Evolutionary conservation across 2,888 invertebrate genomes (phyloP).

Genomic region (Diabrotica balteata): DNA sequence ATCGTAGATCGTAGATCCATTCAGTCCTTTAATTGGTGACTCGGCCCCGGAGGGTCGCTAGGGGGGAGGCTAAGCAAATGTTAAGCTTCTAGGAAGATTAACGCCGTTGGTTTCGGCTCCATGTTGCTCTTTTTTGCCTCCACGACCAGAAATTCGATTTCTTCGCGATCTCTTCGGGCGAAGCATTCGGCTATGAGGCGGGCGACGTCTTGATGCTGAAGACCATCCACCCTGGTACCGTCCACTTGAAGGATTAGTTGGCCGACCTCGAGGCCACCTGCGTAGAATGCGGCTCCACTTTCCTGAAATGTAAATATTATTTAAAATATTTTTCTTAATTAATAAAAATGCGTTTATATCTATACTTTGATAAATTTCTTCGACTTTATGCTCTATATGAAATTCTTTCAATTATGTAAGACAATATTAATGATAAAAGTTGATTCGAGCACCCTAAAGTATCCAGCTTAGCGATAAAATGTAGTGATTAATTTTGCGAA

Average conservation of each 20-base stretch:
- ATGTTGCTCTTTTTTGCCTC: constrained; percentile 91
- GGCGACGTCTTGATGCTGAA: constrained; percentile 91
- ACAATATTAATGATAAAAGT: too few species aligned
- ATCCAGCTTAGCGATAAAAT: too few species aligned
- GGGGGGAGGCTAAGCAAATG: constrained; percentile 88
- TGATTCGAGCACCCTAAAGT: too few species aligned
- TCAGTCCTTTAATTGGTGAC: constrained; percentile 67
- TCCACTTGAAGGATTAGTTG: constrained; percentile 89
- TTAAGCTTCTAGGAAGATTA: constrained; percentile 92
- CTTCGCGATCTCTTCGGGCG: constrained; percentile 84
- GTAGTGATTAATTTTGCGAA: too few species aligned
- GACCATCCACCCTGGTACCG: constrained; percentile 78
- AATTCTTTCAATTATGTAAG: too few species aligned
- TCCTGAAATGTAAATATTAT: constrained; percentile 67
- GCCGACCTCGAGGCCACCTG: constrained; percentile 92
- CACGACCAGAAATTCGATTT: constrained; percentile 93
- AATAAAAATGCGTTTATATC: too few species aligned
- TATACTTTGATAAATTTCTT: too few species aligned
- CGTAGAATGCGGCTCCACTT: constrained; percentile 92
- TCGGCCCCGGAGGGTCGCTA: constrained; percentile 75
- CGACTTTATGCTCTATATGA: too few species aligned
- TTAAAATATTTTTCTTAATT: too few species aligned
- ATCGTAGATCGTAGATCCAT: constrained; percentile 57
- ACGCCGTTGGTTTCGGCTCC: constrained; percentile 89
- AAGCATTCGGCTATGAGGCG: constrained; percentile 92